phyloP scores from a whole-genome alignment of 2,113 vertebrate genomes.

The Dasyurus viverrinus region DNA sequence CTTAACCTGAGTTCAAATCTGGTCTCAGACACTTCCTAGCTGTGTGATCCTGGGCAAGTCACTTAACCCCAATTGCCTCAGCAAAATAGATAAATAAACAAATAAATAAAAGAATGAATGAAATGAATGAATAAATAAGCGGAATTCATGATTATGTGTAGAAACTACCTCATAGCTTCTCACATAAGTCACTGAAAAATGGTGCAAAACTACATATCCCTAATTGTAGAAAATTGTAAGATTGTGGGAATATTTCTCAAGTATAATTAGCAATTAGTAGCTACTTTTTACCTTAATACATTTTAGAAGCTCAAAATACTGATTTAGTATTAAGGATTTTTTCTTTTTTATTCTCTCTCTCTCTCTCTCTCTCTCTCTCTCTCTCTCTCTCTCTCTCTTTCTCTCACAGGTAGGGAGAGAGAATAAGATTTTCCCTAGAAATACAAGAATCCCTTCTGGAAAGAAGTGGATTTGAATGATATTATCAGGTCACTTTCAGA shows the following conservation, averaged over 20 bases:
- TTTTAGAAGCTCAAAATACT: constrained; percentile 18
- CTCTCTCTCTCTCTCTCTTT: too few relatives aligned
- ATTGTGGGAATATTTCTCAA: constrained; percentile 11
- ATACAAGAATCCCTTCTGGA: constrained; percentile 17
- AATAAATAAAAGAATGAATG: too few relatives aligned
- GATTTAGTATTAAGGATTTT: neutral
- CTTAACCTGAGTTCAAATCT: too few relatives aligned
- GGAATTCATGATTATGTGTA: neutral
- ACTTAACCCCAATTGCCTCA: too few relatives aligned
- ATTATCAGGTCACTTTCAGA: neutral
- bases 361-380: too few relatives aligned
- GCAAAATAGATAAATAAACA: too few relatives aligned
- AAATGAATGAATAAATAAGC: too few relatives aligned
- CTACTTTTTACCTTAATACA: neutral
- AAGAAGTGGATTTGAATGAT: constrained; percentile 11
- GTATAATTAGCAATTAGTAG: neutral
- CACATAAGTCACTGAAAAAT: constrained; percentile 14
- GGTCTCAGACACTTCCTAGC: too few relatives aligned
- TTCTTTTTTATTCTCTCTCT: neutral
- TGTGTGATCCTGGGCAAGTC: too few relatives aligned
- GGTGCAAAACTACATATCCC: constrained; percentile 10
- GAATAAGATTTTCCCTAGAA: constrained; percentile 24
- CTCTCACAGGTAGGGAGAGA: neutral
- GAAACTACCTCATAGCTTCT: neutral
- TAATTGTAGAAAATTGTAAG: constrained; percentile 34